Conservation (phyloP, 2,113 vertebrate genomes). For the Charadrius vociferus region DNA sequence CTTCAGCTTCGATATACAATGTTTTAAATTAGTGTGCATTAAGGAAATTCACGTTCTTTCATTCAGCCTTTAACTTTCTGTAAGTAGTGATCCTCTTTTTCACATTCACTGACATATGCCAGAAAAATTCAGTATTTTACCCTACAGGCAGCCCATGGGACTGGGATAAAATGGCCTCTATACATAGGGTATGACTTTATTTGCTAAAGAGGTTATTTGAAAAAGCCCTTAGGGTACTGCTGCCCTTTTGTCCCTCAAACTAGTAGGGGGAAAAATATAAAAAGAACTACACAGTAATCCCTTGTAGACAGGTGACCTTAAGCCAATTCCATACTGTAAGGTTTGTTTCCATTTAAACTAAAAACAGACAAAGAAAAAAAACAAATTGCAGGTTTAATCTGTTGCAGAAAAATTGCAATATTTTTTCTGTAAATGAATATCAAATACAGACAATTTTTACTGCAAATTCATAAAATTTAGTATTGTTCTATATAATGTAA, state of each 20-base stretch:
- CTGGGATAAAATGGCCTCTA: conserved; percentile 41
- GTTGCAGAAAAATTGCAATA: neutral
- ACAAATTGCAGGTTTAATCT: conserved; percentile 37
- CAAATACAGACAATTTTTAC: neutral
- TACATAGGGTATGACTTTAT: conserved; percentile 59
- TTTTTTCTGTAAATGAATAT: neutral
- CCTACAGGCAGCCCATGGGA: conserved; percentile 44
- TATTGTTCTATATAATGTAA: neutral
- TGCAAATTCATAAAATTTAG: neutral
- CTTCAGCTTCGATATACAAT: neutral
- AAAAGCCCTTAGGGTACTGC: conserved; percentile 40
- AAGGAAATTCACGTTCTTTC: conserved; percentile 47
- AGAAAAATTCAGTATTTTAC: conserved; percentile 28
- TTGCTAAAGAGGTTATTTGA: conserved; percentile 68
- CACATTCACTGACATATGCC: conserved; percentile 45
- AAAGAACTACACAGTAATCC: conserved; percentile 64
- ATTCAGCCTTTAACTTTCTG: conserved; percentile 34
- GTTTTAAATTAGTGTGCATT: neutral
- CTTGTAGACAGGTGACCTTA: conserved; percentile 76
- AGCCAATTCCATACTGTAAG: conserved; percentile 61
- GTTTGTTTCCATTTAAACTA: conserved; percentile 64
- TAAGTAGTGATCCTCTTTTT: conserved; percentile 10
- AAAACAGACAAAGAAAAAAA: conserved; percentile 45
- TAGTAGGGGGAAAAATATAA: conserved; percentile 28
- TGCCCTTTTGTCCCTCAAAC: conserved; percentile 50